These are phyloP conservation scores for Quadriops clusia DNA, from an alignment of 2,888 invertebrate genomes.

Conservation along the genomic window DNA sequence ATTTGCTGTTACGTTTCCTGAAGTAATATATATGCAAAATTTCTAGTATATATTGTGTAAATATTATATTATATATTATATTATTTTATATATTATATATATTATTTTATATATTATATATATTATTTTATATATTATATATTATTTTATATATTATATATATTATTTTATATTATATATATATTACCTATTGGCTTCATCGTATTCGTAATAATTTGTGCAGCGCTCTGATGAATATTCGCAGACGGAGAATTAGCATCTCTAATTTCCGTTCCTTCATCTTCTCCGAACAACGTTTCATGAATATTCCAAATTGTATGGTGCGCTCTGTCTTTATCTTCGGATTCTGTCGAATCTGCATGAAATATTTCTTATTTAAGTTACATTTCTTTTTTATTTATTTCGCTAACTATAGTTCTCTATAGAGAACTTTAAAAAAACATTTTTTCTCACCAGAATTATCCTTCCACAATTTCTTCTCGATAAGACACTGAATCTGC, in stretches of 20 bases:
- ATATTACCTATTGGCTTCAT: constrained; percentile 17
- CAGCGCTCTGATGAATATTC: constrained; percentile 14
- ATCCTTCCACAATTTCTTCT: constrained; percentile 21
- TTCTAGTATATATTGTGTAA: background rate
- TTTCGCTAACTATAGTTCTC: constrained; percentile 16
- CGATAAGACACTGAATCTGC: constrained; percentile 19
- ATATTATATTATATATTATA: too few species aligned
- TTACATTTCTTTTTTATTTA: constrained; percentile 15
- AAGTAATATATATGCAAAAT: background rate
- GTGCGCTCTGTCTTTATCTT: too few species aligned
- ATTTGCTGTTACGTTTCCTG: constrained; percentile 30
- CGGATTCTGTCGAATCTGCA: constrained; percentile 5
- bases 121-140: too few species aligned
- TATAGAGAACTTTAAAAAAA: constrained; percentile 7
- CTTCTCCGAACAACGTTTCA: constrained; percentile 10
- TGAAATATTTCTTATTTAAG: constrained; percentile 6
- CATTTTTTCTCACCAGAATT: constrained; percentile 13
- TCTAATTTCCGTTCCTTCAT: constrained; percentile 7
- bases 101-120: too few species aligned
- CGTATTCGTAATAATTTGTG: constrained; percentile 17
- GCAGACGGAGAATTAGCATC: constrained; percentile 9
- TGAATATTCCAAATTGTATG: constrained; percentile 4
- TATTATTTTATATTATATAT: too few species aligned
- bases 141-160: too few species aligned
- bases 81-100: too few species aligned